These are phyloP conservation scores for Mixornis gularis DNA, from an alignment of 2,113 vertebrate species.

Conservation along the genomic window DNA sequence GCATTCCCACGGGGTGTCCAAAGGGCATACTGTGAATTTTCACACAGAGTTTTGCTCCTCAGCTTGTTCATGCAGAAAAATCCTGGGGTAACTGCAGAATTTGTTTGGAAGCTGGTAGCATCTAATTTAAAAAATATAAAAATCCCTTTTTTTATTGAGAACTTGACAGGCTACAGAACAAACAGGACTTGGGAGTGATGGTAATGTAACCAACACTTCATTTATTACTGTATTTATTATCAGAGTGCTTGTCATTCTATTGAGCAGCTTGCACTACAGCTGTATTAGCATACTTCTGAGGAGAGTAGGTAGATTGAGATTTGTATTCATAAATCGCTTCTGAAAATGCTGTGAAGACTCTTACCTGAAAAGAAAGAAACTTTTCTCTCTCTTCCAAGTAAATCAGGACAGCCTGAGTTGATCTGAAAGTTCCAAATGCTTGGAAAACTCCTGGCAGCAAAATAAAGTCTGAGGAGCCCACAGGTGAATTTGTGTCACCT, in stretches of 20 bases:
- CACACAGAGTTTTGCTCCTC: not conserved
- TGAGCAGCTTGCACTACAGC: not conserved
- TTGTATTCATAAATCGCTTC: not conserved
- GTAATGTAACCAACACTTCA: not conserved
- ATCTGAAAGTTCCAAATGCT: not conserved
- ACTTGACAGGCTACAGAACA: not conserved
- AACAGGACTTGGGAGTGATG: not conserved
- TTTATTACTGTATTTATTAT: slow-evolving; percentile 3
- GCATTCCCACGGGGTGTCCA: rapidly evolving
- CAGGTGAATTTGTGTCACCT: not conserved
- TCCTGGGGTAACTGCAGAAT: not conserved
- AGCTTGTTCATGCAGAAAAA: not conserved
- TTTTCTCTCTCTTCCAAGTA: not conserved
- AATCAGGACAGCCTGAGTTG: not conserved
- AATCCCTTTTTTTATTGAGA: not conserved
- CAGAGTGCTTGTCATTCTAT: not conserved
- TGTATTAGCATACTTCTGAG: not conserved
- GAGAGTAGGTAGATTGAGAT: not conserved
- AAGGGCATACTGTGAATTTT: not conserved
- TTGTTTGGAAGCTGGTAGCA: not conserved
- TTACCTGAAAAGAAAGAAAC: not conserved
- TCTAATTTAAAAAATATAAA: not conserved
- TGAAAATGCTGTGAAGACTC: not conserved
- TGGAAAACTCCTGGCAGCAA: not conserved
- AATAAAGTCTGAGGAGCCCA: not conserved